Evolutionary conservation across 2,888 invertebrate genomes (phyloP).

Genomic region (Priocnemis perturbator): DNA sequence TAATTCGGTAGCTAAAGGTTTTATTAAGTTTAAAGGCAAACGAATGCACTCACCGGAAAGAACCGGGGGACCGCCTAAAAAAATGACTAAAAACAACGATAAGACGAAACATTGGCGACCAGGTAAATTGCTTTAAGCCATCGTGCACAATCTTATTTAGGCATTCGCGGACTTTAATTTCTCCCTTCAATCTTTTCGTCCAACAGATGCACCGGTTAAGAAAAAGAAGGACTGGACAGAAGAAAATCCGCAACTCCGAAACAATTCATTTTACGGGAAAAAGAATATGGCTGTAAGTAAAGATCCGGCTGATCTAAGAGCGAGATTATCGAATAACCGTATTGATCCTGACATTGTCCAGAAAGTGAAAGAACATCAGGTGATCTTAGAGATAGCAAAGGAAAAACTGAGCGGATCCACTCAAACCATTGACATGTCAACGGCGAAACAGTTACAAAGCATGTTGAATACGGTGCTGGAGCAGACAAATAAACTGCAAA

Average conservation of each 20-base stretch:
- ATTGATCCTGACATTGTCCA: constrained; percentile 63
- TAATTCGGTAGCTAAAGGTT: constrained; percentile 6
- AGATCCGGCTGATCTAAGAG: constrained; percentile 61
- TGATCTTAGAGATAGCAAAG: constrained; percentile 64
- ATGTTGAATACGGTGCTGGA: constrained; percentile 70
- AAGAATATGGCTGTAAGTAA: constrained; percentile 57
- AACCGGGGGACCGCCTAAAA: constrained; percentile 43
- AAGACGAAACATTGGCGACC: constrained; percentile 43
- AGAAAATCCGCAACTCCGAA: constrained; percentile 42
- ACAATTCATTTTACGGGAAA: constrained; percentile 59
- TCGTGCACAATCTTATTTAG: background rate
- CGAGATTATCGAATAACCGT: constrained; percentile 61
- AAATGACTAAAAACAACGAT: constrained; percentile 43
- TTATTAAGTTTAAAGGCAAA: constrained; percentile 42
- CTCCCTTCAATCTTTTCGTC: background rate
- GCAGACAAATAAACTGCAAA: constrained; percentile 69
- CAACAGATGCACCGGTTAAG: constrained; percentile 33
- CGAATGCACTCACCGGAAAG: constrained; percentile 51
- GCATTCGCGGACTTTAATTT: no score
- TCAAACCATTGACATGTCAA: constrained; percentile 59
- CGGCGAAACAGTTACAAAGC: constrained; percentile 69
- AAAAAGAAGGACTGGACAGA: constrained; percentile 47
- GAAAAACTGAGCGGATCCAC: constrained; percentile 63
- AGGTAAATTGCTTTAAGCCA: constrained; percentile 31
- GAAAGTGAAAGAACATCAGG: constrained; percentile 67